These are phyloP conservation scores for Coelopa frigida DNA, from an alignment of 1,140 invertebrate genomes.

Conservation along the genomic window DNA sequence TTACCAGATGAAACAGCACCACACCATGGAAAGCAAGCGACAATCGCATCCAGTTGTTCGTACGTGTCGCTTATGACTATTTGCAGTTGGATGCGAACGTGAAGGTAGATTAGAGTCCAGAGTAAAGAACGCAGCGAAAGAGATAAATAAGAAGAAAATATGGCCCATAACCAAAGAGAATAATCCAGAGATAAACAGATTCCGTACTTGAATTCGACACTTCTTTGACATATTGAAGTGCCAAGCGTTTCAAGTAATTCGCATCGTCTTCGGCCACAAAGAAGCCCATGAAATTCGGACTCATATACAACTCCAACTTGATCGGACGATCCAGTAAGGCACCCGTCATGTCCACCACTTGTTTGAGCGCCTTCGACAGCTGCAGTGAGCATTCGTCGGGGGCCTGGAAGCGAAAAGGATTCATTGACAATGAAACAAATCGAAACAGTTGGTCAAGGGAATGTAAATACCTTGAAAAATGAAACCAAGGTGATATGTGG, in stretches of 20 bases:
- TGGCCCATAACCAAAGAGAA: constrained; percentile 14
- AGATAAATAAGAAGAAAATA: constrained; percentile 15
- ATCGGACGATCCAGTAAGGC: constrained; percentile 54
- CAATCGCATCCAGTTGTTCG: constrained; percentile 60
- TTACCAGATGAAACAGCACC: constrained; percentile 46
- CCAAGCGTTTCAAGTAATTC: constrained; percentile 65
- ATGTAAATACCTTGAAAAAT: constrained; percentile 68
- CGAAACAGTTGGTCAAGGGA: background rate
- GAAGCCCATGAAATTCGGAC: constrained; percentile 79
- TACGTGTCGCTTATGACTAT: constrained; percentile 53
- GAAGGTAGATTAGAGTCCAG: constrained; percentile 5
- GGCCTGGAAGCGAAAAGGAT: constrained; percentile 48
- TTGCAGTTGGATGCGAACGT: background rate
- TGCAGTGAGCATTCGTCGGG: constrained; percentile 63
- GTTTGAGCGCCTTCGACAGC: constrained; percentile 58
- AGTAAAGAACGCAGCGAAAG: constrained; percentile 12
- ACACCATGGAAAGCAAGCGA: constrained; percentile 64
- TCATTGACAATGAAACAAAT: background rate
- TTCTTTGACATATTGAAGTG: constrained; percentile 69
- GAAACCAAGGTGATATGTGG: constrained; percentile 84
- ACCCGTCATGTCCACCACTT: constrained; percentile 59
- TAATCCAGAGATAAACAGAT: constrained; percentile 14
- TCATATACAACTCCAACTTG: constrained; percentile 71
- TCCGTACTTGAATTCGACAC: constrained; percentile 62
- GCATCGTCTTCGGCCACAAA: constrained; percentile 74